Evolutionary conservation across 2,888 invertebrate species (phyloP).

Genomic region (Drosophila monieri): DNA sequence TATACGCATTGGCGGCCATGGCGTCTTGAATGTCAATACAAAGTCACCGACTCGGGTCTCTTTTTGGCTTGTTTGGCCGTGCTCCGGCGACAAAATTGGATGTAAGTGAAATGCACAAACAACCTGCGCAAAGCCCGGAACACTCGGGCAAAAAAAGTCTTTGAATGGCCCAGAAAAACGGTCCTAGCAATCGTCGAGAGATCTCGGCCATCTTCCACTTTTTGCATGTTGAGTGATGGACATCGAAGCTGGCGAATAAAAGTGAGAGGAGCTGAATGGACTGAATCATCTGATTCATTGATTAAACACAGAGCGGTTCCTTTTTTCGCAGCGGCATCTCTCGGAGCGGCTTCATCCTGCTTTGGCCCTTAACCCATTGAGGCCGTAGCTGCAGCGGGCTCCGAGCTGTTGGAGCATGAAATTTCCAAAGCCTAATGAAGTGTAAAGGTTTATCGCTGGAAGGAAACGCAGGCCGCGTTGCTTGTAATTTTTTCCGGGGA

Average conservation of each 20-base stretch:
- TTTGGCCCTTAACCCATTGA: constrained; percentile 67
- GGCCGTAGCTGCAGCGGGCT: constrained; percentile 54
- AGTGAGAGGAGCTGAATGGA: constrained; percentile 43
- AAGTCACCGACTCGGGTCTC: constrained; percentile 38
- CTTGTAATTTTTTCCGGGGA: constrained; percentile 12
- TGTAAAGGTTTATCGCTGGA: constrained; percentile 77
- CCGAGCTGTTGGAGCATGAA: constrained; percentile 76
- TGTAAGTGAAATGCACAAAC: constrained; percentile 59
- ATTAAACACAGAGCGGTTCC: constrained; percentile 60
- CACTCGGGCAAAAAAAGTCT: constrained; percentile 35
- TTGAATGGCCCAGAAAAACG: constrained; percentile 32
- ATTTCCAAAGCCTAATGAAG: constrained; percentile 75
- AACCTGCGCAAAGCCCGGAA: constrained; percentile 55
- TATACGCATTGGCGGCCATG: constrained; percentile 45
- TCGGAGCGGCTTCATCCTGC: constrained; percentile 11
- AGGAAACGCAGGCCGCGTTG: constrained; percentile 51
- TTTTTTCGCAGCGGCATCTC: constrained; percentile 25
- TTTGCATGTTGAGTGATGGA: constrained; percentile 67
- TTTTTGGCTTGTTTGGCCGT: constrained; percentile 6
- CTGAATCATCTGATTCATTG: constrained; percentile 73
- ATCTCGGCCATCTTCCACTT: not conserved
- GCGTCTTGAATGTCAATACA: constrained; percentile 61
- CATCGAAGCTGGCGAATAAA: constrained; percentile 19
- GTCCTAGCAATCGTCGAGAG: constrained; percentile 40
- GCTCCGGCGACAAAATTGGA: constrained; percentile 49